Conservation (phyloP, 2,113 vertebrate species). For the Leucosticte australis region DNA sequence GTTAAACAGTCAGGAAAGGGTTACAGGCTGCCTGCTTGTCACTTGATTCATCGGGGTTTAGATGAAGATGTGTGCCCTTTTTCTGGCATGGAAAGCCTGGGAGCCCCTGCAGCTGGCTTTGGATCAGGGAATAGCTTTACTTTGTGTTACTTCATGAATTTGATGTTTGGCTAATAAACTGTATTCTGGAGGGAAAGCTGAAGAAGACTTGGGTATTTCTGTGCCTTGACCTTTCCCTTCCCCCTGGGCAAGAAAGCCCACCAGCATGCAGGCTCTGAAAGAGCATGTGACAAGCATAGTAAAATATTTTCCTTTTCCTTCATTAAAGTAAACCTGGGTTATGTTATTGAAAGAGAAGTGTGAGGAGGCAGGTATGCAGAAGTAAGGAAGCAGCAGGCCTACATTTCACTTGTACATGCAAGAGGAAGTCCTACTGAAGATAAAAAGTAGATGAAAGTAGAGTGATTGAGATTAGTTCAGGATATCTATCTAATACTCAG, state of each 20-base stretch:
- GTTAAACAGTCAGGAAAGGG: constrained; percentile 38
- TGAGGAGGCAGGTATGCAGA: background rate
- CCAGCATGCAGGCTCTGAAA: background rate
- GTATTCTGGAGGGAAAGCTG: background rate
- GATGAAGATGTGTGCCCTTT: constrained; percentile 57
- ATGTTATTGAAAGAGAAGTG: background rate
- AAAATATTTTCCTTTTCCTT: constrained; percentile 34
- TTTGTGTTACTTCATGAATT: constrained; percentile 52
- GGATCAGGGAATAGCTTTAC: constrained; percentile 41
- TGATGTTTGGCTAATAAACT: constrained; percentile 56
- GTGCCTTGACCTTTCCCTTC: constrained; percentile 35
- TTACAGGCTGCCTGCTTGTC: constrained; percentile 44
- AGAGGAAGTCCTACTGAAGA: background rate
- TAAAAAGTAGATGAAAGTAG: background rate
- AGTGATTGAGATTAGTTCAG: background rate
- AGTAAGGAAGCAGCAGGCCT: background rate
- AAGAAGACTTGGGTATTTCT: constrained; percentile 46
- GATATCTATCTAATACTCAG: background rate
- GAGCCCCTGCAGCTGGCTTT: constrained; percentile 55
- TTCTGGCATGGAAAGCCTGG: constrained; percentile 39
- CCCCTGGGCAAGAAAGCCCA: constrained; percentile 28
- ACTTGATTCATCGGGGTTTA: constrained; percentile 32
- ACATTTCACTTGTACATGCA: background rate
- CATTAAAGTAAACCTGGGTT: background rate
- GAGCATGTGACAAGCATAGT: background rate